A percentile compares a stretch with the other conserved stretches of the same genome.
Evolutionary conservation across 2,113 vertebrate genomes (phyloP).

Genomic region (Corapipo altera): DNA sequence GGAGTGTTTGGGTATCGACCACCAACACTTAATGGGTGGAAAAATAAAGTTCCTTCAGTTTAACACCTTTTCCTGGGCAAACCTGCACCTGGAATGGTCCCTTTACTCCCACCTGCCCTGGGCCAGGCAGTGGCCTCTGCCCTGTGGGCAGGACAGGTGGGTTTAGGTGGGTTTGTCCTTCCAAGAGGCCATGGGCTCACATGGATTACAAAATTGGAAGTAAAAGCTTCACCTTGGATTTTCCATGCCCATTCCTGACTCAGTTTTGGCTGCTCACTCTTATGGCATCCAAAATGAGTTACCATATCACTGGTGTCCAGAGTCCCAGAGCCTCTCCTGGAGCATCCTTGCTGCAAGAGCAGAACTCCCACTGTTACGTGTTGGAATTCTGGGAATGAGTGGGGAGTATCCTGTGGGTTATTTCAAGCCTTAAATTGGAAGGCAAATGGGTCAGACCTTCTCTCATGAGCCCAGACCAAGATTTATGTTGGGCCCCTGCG

Average conservation of each 20-base stretch:
- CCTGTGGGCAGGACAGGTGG: not conserved
- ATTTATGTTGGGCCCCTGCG: accelerated
- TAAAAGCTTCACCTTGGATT: not conserved
- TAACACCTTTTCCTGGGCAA: not conserved
- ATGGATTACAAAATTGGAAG: not conserved
- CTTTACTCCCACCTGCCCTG: not conserved
- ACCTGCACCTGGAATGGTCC: not conserved
- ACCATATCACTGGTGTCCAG: not conserved
- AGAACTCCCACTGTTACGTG: accelerated
- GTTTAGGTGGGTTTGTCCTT: not conserved
- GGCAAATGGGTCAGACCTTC: not conserved
- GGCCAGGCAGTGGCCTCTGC: not conserved
- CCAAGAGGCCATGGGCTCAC: not conserved
- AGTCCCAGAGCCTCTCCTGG: not conserved
- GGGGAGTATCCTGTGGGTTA: accelerated
- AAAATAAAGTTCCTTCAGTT: not conserved
- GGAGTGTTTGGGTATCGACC: not conserved
- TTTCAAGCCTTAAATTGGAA: not conserved
- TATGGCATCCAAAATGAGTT: not conserved
- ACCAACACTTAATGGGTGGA: not conserved
- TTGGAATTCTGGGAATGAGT: not conserved
- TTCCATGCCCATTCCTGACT: not conserved
- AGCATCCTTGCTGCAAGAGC: not conserved
- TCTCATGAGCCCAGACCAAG: accelerated
- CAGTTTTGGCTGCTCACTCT: not conserved